Conservation (phyloP, 2,113 vertebrate genomes). For the Mastomys natalensis region DNA sequence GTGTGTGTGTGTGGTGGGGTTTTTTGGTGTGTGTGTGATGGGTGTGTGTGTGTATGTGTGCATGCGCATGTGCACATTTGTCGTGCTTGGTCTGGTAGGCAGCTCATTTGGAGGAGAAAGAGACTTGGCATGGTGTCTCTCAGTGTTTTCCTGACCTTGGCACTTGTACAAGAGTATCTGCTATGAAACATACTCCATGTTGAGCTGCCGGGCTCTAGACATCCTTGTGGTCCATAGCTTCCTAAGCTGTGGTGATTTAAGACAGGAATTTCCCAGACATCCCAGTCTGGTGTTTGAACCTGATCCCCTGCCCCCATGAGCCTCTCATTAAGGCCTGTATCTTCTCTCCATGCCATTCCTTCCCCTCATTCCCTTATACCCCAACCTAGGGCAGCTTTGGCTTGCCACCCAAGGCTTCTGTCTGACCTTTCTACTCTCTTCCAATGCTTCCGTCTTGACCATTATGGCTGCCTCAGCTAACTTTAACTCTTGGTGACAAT, state of each 20-base stretch:
- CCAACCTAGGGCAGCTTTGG: rapidly evolving
- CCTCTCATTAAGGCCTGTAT: background rate
- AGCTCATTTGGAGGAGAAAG: background rate
- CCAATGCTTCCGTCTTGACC: background rate
- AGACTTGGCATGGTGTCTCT: background rate
- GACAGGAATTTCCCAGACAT: no score
- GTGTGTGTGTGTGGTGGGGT: background rate
- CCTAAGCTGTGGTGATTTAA: background rate
- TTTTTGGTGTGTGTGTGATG: background rate
- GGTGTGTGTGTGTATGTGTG: background rate
- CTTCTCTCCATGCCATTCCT: background rate
- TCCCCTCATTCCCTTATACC: rapidly evolving
- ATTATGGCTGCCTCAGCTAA: background rate
- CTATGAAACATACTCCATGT: background rate
- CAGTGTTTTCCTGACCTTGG: background rate
- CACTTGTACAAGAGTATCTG: background rate
- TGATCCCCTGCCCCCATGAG: background rate
- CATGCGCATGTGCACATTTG: background rate
- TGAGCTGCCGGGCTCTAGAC: background rate
- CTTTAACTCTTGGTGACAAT: background rate
- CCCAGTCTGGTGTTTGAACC: rapidly evolving
- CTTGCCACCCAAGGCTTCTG: background rate
- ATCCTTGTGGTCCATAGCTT: background rate
- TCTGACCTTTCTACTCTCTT: background rate
- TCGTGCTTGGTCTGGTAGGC: background rate